Percentiles rank a stretch among this genome's conserved stretches.
Conservation (phyloP, 2,797 vertebrate species). For the Artibeus jamaicensis region DNA sequence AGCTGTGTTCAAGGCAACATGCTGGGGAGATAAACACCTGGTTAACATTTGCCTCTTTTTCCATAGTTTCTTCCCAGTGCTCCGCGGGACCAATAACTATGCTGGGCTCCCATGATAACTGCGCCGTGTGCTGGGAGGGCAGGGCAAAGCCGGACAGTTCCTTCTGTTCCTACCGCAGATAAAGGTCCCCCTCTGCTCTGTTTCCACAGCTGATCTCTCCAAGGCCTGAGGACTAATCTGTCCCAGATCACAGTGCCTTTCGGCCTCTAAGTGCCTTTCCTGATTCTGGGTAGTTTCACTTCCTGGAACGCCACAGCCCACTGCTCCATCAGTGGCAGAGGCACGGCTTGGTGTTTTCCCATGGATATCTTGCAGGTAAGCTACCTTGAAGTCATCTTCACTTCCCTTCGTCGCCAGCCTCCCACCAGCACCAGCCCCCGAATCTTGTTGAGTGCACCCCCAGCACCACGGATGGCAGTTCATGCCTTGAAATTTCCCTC, state of each 20-base stretch:
- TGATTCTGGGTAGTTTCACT: neutral
- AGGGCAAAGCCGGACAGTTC: neutral
- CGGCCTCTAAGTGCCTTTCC: neutral
- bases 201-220: neutral
- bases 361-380: neutral
- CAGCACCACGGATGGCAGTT: neutral
- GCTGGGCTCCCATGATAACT: neutral
- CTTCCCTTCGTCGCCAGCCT: neutral
- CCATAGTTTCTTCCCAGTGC: neutral
- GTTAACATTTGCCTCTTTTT: neutral
- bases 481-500: accelerated
- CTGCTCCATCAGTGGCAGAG: neutral
- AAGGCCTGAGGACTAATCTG: neutral
- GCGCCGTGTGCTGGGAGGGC: neutral
- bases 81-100: neutral
- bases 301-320: neutral
- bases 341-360: neutral
- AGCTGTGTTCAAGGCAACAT: neutral
- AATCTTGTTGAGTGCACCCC: neutral
- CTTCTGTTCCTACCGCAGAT: neutral
- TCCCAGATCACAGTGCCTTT: neutral
- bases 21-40: neutral
- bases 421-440: neutral
- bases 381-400: neutral
- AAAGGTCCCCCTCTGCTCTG: neutral